phyloP scores from a whole-genome alignment of 2,888 invertebrate genomes.

The Tipula helvola region DNA sequence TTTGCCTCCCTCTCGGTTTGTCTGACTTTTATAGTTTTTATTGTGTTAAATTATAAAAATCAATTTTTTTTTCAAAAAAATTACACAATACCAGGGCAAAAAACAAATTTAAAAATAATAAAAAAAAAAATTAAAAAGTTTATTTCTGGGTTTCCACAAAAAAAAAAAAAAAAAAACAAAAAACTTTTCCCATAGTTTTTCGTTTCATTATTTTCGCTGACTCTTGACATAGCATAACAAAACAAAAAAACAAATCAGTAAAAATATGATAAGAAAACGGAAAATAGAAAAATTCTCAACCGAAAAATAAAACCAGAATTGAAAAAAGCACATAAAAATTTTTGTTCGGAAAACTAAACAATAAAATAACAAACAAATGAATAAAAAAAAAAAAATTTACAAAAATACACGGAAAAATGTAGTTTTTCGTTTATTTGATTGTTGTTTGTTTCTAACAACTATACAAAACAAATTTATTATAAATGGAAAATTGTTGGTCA shows the following conservation, averaged over 20 bases:
- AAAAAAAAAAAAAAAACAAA: not conserved
- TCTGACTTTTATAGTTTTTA: not conserved
- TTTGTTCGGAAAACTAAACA: not conserved
- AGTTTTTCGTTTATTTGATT: not conserved
- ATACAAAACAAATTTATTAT: not conserved
- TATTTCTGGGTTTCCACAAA: not conserved
- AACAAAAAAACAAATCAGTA: not conserved
- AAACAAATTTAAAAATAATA: not conserved
- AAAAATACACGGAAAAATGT: not conserved
- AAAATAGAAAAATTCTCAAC: not conserved
- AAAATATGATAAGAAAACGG: slow-evolving; percentile 4
- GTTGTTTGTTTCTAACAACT: not conserved
- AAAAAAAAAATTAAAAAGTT: not conserved
- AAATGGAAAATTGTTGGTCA: not conserved
- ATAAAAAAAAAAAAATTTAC: not conserved
- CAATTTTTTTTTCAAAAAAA: not conserved
- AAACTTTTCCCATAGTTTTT: not conserved
- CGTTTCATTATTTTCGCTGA: not conserved
- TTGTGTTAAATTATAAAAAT: not conserved
- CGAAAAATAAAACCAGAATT: not conserved
- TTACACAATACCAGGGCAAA: not conserved
- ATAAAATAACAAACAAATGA: not conserved
- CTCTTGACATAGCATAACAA: not conserved
- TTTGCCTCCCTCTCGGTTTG: not conserved
- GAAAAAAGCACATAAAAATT: not conserved